Evolutionary conservation across 2,888 invertebrate genomes (phyloP).

Genomic region (Zeuzera pyrina): DNA sequence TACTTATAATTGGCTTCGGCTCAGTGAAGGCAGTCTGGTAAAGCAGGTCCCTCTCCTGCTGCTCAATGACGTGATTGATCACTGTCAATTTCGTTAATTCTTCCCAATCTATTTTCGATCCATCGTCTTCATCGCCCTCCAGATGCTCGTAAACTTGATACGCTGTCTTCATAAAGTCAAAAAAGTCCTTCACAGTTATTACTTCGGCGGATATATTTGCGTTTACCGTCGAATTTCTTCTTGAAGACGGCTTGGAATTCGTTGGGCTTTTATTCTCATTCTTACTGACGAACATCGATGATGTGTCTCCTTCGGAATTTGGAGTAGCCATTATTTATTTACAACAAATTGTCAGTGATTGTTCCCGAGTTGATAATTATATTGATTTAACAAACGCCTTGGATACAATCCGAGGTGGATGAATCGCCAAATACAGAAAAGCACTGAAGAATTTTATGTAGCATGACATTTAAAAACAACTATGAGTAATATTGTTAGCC

Average conservation of each 20-base stretch:
- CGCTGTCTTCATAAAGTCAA: constrained; percentile 81
- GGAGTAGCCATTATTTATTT: constrained; percentile 53
- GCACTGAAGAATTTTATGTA: too few relatives aligned
- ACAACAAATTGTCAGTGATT: too few relatives aligned
- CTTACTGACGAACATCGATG: constrained; percentile 35
- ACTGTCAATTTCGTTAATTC: constrained; percentile 63
- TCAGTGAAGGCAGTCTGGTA: constrained; percentile 39
- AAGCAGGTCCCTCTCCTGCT: constrained; percentile 57
- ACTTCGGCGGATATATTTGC: constrained; percentile 64
- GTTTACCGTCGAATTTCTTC: constrained; percentile 33
- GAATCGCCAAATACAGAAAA: too few relatives aligned
- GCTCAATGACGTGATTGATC: constrained; percentile 61
- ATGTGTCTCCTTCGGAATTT: constrained; percentile 28
- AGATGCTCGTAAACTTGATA: constrained; percentile 76
- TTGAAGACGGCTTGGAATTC: constrained; percentile 30
- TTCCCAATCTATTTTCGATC: constrained; percentile 64
- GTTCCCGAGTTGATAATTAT: neutral
- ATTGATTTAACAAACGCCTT: too few relatives aligned
- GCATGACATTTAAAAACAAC: too few relatives aligned
- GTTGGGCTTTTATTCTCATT: constrained; percentile 34
- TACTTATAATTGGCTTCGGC: constrained; percentile 44
- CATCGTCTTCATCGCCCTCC: constrained; percentile 56
- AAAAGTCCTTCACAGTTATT: constrained; percentile 79
- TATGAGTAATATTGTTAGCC: too few relatives aligned
- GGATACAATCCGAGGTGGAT: too few relatives aligned